Conservation (phyloP, 2,113 vertebrate species). For the Peromyscus maniculatus region DNA sequence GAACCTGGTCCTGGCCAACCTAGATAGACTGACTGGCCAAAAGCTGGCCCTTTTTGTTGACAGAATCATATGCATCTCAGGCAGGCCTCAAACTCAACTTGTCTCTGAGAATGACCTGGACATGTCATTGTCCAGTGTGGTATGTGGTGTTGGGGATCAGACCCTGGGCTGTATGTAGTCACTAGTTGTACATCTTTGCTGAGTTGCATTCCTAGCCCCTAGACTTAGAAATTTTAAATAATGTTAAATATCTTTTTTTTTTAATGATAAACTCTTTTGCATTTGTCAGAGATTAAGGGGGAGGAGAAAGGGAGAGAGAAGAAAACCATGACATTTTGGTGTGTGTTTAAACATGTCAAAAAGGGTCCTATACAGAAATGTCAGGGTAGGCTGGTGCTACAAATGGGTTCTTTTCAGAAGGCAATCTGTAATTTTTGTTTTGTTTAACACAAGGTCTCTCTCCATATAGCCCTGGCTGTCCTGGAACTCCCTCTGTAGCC, state of each 20-base stretch:
- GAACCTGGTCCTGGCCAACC: background rate
- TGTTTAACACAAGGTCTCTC: background rate
- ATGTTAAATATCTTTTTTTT: background rate
- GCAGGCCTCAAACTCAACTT: background rate
- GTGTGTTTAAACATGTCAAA: constrained; percentile 49
- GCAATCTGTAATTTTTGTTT: background rate
- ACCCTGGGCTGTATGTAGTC: background rate
- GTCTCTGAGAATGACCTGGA: background rate
- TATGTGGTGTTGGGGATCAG: background rate
- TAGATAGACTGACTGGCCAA: background rate
- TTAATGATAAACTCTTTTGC: background rate
- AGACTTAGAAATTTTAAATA: background rate
- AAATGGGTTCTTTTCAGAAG: background rate
- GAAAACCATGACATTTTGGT: constrained; percentile 43
- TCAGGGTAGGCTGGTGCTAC: background rate
- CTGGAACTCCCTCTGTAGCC: background rate
- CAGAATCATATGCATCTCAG: background rate
- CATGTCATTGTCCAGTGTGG: background rate
- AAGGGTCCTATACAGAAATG: background rate
- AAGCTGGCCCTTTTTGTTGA: background rate
- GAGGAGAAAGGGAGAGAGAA: background rate
- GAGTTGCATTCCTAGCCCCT: background rate
- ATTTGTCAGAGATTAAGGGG: background rate
- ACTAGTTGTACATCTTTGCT: background rate
- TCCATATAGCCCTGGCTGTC: background rate